Conservation (phyloP, 2,888 invertebrate genomes). For the Sphaeridia pumilis region DNA sequence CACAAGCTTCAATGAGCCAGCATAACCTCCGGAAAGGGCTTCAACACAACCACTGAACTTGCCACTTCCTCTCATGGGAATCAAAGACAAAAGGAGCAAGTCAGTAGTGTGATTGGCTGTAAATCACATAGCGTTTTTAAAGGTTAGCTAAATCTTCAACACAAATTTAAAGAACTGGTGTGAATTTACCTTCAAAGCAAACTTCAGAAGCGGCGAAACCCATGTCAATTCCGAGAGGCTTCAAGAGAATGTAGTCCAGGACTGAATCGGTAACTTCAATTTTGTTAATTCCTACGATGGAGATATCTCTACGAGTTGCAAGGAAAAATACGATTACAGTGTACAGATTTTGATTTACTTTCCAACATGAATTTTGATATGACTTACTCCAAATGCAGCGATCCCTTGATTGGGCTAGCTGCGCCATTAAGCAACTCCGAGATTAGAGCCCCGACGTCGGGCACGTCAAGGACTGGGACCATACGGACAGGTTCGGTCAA, state of each 20-base stretch:
- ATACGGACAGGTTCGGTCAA: background rate
- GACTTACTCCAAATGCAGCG: background rate
- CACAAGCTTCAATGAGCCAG: background rate
- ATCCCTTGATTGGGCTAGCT: background rate
- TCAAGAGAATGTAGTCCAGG: too few species aligned
- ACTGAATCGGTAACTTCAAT: background rate
- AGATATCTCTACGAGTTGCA: background rate
- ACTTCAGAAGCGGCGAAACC: background rate
- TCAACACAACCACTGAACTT: background rate
- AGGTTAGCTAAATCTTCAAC: background rate
- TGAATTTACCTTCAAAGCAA: background rate
- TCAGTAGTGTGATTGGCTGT: background rate
- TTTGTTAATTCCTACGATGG: background rate
- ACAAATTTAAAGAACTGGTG: background rate
- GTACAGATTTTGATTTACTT: background rate
- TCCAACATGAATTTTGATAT: background rate
- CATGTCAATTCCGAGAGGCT: background rate
- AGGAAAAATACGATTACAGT: background rate
- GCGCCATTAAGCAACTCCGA: background rate
- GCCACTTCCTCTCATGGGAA: background rate
- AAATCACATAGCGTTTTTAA: background rate
- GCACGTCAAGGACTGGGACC: slow-evolving; percentile 13
- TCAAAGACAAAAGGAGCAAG: background rate
- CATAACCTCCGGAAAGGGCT: background rate
- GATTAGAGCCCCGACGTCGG: slow-evolving; percentile 10